phyloP scores from a whole-genome alignment of 2,888 invertebrate species.

The Polymixis lichenea region DNA sequence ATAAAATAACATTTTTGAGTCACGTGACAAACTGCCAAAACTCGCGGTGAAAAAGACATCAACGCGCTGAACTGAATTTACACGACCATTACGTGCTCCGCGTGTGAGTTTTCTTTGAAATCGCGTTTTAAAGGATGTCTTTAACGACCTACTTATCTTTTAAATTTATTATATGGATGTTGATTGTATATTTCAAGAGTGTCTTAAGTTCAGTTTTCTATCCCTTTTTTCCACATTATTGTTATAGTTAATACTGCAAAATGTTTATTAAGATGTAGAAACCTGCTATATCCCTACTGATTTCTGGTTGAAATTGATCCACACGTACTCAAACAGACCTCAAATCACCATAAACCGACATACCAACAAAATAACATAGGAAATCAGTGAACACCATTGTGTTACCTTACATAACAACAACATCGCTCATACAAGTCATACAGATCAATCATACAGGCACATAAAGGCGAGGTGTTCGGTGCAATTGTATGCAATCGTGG shows the following conservation, averaged over 20 bases:
- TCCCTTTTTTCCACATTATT: background rate
- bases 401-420: conserved; percentile 50
- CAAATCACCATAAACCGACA: conserved; percentile 43
- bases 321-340: background rate
- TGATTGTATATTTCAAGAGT: background rate
- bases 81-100: background rate
- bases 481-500: conserved; percentile 55
- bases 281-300: no score
- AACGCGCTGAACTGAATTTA: conserved; percentile 43
- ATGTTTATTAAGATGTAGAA: background rate
- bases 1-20: conserved; percentile 17
- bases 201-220: background rate
- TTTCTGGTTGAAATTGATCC: background rate
- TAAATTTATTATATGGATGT: background rate
- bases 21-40: conserved; percentile 6
- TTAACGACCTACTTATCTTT: background rate
- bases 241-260: background rate
- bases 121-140: background rate
- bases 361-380: conserved; percentile 50
- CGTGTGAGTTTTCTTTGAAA: conserved; percentile 14
- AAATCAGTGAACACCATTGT: conserved; percentile 53
- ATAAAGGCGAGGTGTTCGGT: conserved; percentile 35
- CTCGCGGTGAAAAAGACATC: conserved; percentile 53
- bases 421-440: conserved; percentile 39
- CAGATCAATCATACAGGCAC: conserved; percentile 50